A percentile compares a stretch with the other conserved stretches of the same genome.
These are phyloP conservation scores for Salmo trutta DNA, from an alignment of 2,797 vertebrate species.

Conservation along the genomic window DNA sequence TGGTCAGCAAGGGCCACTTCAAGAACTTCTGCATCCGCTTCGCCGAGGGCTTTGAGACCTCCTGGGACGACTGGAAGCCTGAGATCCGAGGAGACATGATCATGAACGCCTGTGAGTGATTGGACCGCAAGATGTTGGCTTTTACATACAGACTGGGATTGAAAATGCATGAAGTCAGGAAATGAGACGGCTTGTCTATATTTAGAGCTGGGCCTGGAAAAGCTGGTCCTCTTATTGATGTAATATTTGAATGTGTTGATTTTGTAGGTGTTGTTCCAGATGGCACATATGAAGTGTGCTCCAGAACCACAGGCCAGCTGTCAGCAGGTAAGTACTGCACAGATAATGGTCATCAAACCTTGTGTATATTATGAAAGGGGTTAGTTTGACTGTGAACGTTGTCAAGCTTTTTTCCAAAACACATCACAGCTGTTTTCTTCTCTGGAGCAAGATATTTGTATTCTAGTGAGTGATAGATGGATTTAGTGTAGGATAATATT, in stretches of 20 bases:
- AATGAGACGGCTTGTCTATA: neutral
- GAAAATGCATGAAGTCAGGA: neutral
- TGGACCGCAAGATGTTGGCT: neutral
- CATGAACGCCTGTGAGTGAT: slow-evolving; percentile 96
- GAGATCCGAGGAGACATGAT: slow-evolving; percentile 90
- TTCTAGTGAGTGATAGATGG: neutral
- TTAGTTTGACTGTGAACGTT: neutral
- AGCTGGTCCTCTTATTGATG: neutral
- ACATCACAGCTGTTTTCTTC: neutral
- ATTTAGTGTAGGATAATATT: too few relatives aligned
- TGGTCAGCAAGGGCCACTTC: slow-evolving; percentile 99
- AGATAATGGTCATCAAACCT: neutral
- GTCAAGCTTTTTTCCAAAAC: neutral
- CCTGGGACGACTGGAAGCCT: slow-evolving; percentile 99
- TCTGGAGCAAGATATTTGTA: neutral
- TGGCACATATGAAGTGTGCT: slow-evolving; percentile 98
- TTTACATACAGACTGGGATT: neutral
- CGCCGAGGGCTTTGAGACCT: slow-evolving; percentile 97
- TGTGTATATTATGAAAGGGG: neutral
- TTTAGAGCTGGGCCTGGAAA: neutral
- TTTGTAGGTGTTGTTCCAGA: slow-evolving; percentile 93
- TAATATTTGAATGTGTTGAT: slow-evolving; percentile 20
- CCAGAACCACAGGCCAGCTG: slow-evolving; percentile 92
- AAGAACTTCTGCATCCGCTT: slow-evolving; percentile 99
- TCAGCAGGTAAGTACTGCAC: slow-evolving; percentile 82